These are phyloP conservation scores for Podarcis cretensis DNA, from an alignment of 2,113 vertebrate genomes.

Conservation along the genomic window DNA sequence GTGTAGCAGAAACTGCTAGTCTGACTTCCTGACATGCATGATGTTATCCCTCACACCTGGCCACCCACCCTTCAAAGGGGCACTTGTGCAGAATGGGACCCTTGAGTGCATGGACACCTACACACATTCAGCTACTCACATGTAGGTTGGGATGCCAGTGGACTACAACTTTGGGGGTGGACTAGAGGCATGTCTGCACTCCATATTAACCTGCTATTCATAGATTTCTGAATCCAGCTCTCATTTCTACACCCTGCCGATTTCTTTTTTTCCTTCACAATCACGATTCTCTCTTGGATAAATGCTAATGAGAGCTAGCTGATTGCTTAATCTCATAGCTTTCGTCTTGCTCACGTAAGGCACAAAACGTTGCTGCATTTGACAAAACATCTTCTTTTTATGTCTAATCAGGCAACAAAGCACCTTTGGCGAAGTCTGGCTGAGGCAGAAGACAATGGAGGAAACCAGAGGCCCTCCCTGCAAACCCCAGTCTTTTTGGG, in stretches of 20 bases:
- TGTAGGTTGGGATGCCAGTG: neutral
- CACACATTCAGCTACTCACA: neutral
- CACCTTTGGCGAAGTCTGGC: conserved; percentile 37
- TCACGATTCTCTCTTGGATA: conserved; percentile 34
- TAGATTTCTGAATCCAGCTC: neutral
- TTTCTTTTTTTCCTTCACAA: conserved; percentile 7
- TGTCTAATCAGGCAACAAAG: conserved; percentile 65
- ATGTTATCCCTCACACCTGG: no score
- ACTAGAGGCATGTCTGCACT: no score
- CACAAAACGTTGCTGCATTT: conserved; percentile 43
- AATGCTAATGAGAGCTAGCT: conserved; percentile 53
- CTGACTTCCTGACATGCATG: no score
- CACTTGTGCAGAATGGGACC: neutral
- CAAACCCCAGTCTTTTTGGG: conserved; percentile 40
- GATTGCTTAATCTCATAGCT: conserved; percentile 51
- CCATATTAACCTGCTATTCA: neutral
- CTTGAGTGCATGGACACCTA: neutral
- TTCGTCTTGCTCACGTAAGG: conserved; percentile 56
- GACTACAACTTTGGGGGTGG: no score
- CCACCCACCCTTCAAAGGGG: no score
- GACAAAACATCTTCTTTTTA: conserved; percentile 63
- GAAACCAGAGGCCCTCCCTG: conserved; percentile 24
- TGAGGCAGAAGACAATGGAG: conserved; percentile 35
- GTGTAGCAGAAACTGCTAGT: neutral
- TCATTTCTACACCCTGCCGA: neutral